A percentile compares a stretch with the other conserved stretches of the same genome.
phyloP scores from a whole-genome alignment of 1,140 invertebrate genomes.

The Philotrypesis tridentata region DNA sequence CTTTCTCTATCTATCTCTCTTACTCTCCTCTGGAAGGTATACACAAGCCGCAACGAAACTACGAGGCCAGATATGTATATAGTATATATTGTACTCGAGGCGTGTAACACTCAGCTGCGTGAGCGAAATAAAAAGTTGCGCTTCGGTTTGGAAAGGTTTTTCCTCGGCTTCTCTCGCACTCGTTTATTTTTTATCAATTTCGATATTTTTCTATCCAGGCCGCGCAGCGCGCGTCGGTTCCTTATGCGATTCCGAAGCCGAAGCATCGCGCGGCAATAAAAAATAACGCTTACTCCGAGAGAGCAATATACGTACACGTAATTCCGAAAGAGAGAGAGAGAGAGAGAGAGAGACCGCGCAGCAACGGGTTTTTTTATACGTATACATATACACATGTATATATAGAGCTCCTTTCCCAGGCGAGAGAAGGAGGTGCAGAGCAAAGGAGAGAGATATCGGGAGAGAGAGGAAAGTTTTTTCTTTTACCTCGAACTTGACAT shows the following conservation, averaged over 20 bases:
- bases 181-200: background rate
- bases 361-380: no score
- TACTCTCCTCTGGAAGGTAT: background rate
- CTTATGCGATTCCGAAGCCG: no score
- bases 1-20: background rate
- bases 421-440: background rate
- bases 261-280: no score
- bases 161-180: no score
- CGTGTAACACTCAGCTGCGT: background rate
- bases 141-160: no score
- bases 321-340: no score
- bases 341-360: no score
- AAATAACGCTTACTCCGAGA: no score
- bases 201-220: background rate
- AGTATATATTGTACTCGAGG: no score
- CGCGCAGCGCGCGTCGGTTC: no score
- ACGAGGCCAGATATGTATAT: background rate
- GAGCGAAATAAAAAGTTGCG: background rate
- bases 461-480: background rate
- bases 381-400: no score
- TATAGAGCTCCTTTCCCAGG: background rate
- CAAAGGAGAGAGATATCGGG: background rate
- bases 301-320: no score
- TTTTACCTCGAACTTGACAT: slow-evolving; percentile 21
- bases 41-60: background rate